phyloP scores from a whole-genome alignment of 2,113 vertebrate genomes.

The Chamaetylas fuelleborni region DNA sequence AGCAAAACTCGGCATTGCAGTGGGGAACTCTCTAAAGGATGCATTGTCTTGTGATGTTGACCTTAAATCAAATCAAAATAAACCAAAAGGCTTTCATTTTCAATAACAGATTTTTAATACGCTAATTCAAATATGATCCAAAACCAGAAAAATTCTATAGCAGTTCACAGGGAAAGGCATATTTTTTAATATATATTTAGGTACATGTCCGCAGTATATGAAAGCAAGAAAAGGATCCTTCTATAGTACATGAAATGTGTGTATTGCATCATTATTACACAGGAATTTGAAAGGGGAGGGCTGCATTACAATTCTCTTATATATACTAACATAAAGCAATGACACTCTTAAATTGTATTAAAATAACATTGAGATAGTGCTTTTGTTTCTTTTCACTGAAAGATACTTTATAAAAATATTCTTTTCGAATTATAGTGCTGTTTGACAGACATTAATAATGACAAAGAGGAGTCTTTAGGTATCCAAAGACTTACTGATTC shows the following conservation, averaged over 20 bases:
- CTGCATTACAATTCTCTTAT: not conserved
- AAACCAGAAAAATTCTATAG: not conserved
- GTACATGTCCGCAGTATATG: not conserved
- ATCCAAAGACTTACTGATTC: not conserved
- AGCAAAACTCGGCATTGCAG: constrained; percentile 34
- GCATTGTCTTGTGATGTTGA: not conserved
- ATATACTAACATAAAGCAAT: not conserved
- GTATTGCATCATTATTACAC: not conserved
- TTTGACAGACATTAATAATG: not conserved
- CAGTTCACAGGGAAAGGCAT: not conserved
- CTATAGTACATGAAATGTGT: not conserved
- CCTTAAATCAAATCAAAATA: constrained; percentile 14
- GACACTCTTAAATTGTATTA: not conserved
- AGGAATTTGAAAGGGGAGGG: not conserved
- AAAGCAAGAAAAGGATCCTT: not conserved
- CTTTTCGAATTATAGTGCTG: not conserved
- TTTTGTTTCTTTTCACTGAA: not conserved
- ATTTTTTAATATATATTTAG: not conserved
- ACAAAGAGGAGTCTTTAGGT: not conserved
- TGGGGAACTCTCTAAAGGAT: not conserved
- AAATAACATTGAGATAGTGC: not conserved
- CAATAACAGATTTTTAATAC: not conserved
- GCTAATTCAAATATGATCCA: not conserved
- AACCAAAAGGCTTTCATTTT: not conserved
- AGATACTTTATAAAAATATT: not conserved